phyloP scores from a whole-genome alignment of 2,888 invertebrate genomes.

The Cheilosia scutellata region DNA sequence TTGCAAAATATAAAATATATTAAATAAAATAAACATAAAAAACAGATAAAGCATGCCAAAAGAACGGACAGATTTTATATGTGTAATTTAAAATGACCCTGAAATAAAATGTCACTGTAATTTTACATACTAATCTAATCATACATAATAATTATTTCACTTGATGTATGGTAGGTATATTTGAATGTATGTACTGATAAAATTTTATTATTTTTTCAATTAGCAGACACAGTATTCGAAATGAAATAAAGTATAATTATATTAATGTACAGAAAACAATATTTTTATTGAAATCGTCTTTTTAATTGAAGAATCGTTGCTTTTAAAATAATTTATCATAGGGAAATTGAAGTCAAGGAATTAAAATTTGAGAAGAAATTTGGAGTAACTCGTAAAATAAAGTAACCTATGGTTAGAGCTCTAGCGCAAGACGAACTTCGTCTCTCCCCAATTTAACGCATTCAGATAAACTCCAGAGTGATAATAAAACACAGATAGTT shows the following conservation, averaged over 20 bases:
- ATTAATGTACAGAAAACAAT: constrained; percentile 1
- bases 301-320: too few relatives aligned
- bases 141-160: constrained; percentile 31
- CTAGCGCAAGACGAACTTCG: too few relatives aligned
- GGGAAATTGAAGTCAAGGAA: too few relatives aligned
- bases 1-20: background rate
- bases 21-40: background rate
- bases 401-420: too few relatives aligned
- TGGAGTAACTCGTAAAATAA: too few relatives aligned
- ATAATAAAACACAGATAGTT: too few relatives aligned
- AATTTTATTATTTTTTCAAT: constrained; percentile 12
- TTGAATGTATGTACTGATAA: constrained; percentile 35
- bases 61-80: constrained; percentile 22
- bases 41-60: background rate
- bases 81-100: constrained; percentile 4
- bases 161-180: constrained; percentile 34
- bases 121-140: constrained; percentile 20
- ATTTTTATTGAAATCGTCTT: background rate
- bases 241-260: constrained; percentile 39
- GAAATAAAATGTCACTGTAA: constrained; percentile 25
- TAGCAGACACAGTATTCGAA: constrained; percentile 19
- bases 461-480: too few relatives aligned
- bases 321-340: too few relatives aligned
- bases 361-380: too few relatives aligned
- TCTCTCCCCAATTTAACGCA: too few relatives aligned